Conservation (phyloP, 2,888 invertebrate species). For the Heliconius cydno region DNA sequence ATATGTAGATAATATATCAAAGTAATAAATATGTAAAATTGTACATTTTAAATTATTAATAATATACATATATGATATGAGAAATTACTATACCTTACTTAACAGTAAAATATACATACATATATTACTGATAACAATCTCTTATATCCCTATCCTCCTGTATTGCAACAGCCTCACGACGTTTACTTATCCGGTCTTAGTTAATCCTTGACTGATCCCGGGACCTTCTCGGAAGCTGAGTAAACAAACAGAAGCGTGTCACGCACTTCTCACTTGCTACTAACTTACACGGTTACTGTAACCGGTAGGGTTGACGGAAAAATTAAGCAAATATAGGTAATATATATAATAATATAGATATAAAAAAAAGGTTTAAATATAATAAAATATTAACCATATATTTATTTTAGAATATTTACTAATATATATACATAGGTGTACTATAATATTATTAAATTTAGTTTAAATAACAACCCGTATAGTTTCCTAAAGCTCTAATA, state of each 20-base stretch:
- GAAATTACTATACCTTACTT: too few species aligned
- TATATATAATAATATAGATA: too few species aligned
- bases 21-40: too few species aligned
- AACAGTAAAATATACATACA: neutral
- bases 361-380: too few species aligned
- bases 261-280: constrained; percentile 77
- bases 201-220: constrained; percentile 52
- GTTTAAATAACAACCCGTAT: neutral
- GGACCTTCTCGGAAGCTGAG: constrained; percentile 65
- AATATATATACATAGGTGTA: too few species aligned
- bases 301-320: constrained; percentile 63
- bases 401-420: too few species aligned
- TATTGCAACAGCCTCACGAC: constrained; percentile 21
- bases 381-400: too few species aligned
- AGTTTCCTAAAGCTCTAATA: neutral
- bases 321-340: neutral
- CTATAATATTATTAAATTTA: too few species aligned
- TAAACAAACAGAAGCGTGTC: constrained; percentile 78
- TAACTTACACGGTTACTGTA: constrained; percentile 78
- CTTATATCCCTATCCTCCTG: constrained; percentile 16
- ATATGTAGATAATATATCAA: too few species aligned
- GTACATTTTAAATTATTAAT: too few species aligned
- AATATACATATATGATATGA: too few species aligned
- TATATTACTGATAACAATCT: neutral
- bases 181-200: constrained; percentile 39